phyloP scores from a whole-genome alignment of 2,797 vertebrate species.

The Siniperca obscura region DNA sequence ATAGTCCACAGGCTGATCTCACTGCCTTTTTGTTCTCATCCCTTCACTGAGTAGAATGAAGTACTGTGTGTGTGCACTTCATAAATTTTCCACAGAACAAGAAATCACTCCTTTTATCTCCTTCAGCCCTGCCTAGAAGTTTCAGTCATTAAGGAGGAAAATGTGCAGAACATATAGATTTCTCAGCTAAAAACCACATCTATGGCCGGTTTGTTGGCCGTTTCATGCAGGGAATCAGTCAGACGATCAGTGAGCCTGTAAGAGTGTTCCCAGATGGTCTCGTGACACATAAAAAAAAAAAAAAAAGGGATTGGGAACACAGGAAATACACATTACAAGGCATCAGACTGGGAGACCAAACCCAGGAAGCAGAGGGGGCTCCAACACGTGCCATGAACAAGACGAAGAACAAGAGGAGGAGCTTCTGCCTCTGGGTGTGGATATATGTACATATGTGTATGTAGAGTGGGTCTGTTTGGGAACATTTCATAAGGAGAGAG shows the following conservation, averaged over 20 bases:
- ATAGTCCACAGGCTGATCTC: conserved; percentile 13
- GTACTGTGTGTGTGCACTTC: neutral
- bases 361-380: conserved; percentile 37
- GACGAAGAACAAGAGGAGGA: conserved; percentile 58
- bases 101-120: conserved; percentile 2
- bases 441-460: neutral
- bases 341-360: conserved; percentile 22
- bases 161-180: conserved; percentile 2
- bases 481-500: neutral
- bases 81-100: neutral
- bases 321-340: neutral
- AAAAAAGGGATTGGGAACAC: conserved; percentile 4
- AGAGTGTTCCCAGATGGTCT: conserved; percentile 10
- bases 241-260: neutral
- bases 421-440: conserved; percentile 40
- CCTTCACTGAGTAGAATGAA: neutral
- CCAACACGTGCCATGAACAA: conserved; percentile 30
- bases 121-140: neutral
- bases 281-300: neutral
- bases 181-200: neutral
- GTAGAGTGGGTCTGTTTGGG: neutral
- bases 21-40: neutral
- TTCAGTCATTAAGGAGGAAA: neutral
- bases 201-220: neutral
- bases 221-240: neutral